Base-by-base conservation (phyloP, 2,888 invertebrate genomes). In the Xylota segnis region DNA sequence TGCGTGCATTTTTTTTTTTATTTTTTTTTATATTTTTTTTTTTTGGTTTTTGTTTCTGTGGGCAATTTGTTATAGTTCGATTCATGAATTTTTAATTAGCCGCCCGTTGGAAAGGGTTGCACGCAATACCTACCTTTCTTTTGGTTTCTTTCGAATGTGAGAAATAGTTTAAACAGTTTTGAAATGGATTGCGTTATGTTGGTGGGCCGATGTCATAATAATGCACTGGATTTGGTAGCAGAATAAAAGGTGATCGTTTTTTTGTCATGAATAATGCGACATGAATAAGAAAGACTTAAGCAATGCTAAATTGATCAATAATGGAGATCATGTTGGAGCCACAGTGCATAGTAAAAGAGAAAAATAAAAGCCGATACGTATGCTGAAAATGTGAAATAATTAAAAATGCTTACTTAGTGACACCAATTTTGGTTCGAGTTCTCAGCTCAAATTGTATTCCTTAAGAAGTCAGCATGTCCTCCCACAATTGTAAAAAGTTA, bases 41-140 rank as follows among this genome's bases (percentile, higher is more conserved):
- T 29, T n/a, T n/a, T n/a, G n/a, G n/a, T n/a, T n/a, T 29, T 29
- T 29, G 29, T 32, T 32, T 32, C 5, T n/a, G 52, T 74, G 61
- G 45, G 34, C 45, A 59, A 54, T 54, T 52, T 37, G 43, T 70
- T 68, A 29, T 32, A 56, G 61, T 32, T 75, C 56, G 56, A 63
- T 58, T 82, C 76, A 70, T 76, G 70, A 70, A 82, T 76, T 65
- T 65, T 27, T 70, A 81, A 75, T 75, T 63, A 75, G 50, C 40
- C n/a, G 27, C 16, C 5, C 34, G n/a, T 43, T 27, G 40, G 27
- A 82, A 58, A 71, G 68, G 70, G 56, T 43, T 61, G n/a, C 34
- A 40, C 18, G 63, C 32, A 56, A 27, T 40, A 76, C 56, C 45
- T 40, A 76, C 56, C 45, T 43, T 56, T 56, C 23, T 34, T 63